Evolutionary conservation across 2,888 invertebrate species (phyloP).

Genomic region (Drosophila suboccidentalis): DNA sequence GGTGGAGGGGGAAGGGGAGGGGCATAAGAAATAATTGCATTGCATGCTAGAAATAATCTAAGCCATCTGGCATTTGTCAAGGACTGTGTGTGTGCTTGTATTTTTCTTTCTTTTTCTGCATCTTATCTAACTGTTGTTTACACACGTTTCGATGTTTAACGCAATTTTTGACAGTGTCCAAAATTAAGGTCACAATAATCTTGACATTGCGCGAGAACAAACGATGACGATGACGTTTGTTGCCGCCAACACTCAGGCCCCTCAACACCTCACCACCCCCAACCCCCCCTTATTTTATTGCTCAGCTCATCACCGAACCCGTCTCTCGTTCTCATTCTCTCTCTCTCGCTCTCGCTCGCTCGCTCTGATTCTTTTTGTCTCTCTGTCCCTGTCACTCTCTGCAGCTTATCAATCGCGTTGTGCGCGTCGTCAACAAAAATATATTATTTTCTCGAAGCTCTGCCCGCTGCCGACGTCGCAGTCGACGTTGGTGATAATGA

Average conservation of each 20-base stretch:
- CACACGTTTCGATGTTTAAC: slow-evolving; percentile 36
- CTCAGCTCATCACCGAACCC: slow-evolving; percentile 40
- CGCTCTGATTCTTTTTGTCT: not conserved
- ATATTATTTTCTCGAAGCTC: slow-evolving; percentile 24
- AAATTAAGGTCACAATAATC: slow-evolving; percentile 76
- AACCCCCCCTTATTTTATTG: slow-evolving; percentile 6
- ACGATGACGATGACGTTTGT: slow-evolving; percentile 35
- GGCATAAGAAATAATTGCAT: slow-evolving; percentile 11
- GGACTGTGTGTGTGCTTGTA: slow-evolving; percentile 35
- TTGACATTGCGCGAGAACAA: slow-evolving; percentile 71
- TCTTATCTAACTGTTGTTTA: slow-evolving; percentile 48
- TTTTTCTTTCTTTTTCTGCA: slow-evolving; percentile 6
- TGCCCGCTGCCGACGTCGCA: slow-evolving; percentile 30
- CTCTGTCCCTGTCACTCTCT: not conserved
- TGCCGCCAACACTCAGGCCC: slow-evolving; percentile 13
- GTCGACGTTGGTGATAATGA: slow-evolving; percentile 71
- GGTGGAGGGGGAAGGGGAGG: not conserved
- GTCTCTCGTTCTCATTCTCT: not conserved
- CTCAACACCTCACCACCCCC: not conserved
- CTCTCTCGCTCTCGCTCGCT: not conserved
- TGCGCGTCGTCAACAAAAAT: slow-evolving; percentile 51
- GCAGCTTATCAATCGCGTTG: slow-evolving; percentile 49
- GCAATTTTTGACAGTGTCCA: slow-evolving; percentile 58
- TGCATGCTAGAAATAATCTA: slow-evolving; percentile 26
- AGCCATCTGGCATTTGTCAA: slow-evolving; percentile 59